Evolutionary conservation across 2,113 vertebrate species (phyloP), one percentile per base, ranked within the genome.

Genomic region (Melanocharis versteri): DNA sequence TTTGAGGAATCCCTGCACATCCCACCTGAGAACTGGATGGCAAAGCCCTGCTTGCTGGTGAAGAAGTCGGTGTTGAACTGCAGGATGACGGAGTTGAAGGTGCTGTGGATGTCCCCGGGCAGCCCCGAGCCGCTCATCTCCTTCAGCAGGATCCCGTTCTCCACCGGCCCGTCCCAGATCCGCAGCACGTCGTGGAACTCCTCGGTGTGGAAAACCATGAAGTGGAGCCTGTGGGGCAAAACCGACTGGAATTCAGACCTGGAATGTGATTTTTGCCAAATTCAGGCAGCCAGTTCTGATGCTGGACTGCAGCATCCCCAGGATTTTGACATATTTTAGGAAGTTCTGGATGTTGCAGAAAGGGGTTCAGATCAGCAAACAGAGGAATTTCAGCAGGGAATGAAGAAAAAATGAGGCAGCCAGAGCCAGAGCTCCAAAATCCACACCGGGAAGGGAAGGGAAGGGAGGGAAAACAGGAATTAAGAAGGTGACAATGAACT

Each of bases 21-120:
- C 97, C 64, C 92, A 99, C 99, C 98, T 96, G 99, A 99, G 95
- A 99, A 99, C 93, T 99, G 99, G 83, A 99, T 94, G 91, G 99
- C 99, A 6, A 99, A 99, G 80, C 99, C 99, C 89, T 99, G 99
- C 89, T 99, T 99, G 98, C 99, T 99, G 58, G 99, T 99, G 98
- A 99, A 99, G 98, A 99, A 99, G 95, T 99, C 99, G 0, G 99
- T 99, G 97, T 98, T 99, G 97, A 99, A 99, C 96, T 99, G 99
- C 77, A 99, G 97, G 69, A 99, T 99, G 86, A 99, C 96, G 0
- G 99, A 98, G 97, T 94, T 99, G 97, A 99, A 99, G 79, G 99
- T 99, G 96, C 99, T 99, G 96, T 99, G 99, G 70, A 99, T 97
- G 4, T 99, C 99, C 3, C 96, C 93, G 3, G 99, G 99, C 61